These are phyloP conservation scores for Helicoverpa armigera DNA, from an alignment of 1,140 invertebrate genomes.

Conservation along the genomic window DNA sequence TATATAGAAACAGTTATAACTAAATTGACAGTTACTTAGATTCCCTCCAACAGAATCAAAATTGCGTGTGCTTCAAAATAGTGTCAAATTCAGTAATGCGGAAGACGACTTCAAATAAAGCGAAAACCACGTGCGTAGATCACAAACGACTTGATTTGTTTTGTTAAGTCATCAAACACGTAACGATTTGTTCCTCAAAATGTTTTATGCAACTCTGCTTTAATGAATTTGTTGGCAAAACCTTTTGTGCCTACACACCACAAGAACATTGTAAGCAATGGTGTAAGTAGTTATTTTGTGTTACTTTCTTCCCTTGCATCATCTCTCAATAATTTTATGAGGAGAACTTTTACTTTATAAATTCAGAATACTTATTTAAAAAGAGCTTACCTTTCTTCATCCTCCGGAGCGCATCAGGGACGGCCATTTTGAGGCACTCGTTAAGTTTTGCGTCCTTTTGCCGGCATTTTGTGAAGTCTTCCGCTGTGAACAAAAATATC, in stretches of 20 bases:
- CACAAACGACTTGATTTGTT: background rate
- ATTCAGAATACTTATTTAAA: too few relatives aligned
- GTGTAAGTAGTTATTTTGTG: too few relatives aligned
- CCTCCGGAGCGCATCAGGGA: constrained; percentile 78
- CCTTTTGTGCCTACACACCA: too few relatives aligned
- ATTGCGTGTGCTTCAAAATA: background rate
- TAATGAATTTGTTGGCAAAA: background rate
- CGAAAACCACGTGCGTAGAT: background rate
- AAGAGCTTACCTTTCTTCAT: constrained; percentile 77
- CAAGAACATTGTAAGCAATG: too few relatives aligned
- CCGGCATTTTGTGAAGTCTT: constrained; percentile 76
- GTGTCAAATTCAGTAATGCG: background rate
- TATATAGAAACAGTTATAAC: too few relatives aligned
- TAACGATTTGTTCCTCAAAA: background rate
- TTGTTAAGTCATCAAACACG: constrained; percentile 18
- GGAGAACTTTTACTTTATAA: too few relatives aligned
- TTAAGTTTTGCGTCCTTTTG: constrained; percentile 78
- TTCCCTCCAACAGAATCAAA: background rate
- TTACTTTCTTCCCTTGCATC: too few relatives aligned
- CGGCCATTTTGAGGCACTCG: constrained; percentile 76
- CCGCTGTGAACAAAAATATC: constrained; percentile 71
- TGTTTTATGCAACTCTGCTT: constrained; percentile 8
- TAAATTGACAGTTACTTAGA: too few relatives aligned
- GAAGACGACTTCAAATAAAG: constrained; percentile 2
- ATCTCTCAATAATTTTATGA: too few relatives aligned